Evolutionary conservation across 2,888 invertebrate species (phyloP).

Genomic region (Melinaea menophilus): DNA sequence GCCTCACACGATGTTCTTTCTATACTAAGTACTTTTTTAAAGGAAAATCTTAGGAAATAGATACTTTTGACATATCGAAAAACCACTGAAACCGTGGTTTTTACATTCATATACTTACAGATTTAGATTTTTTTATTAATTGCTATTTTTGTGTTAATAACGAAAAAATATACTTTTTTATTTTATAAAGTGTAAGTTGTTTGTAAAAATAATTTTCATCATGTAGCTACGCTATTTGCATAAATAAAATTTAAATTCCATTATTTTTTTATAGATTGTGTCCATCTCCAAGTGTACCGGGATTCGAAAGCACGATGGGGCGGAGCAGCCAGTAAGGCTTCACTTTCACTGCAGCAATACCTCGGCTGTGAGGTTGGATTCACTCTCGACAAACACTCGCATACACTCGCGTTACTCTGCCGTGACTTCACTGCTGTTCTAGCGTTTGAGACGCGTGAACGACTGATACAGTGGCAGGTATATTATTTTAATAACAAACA

Average conservation of each 20-base stretch:
- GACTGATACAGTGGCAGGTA: constrained; percentile 92
- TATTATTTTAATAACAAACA: no score
- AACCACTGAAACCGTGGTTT: no score
- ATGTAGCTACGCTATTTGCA: background rate
- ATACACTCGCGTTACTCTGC: constrained; percentile 93
- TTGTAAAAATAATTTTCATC: background rate
- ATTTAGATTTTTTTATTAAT: background rate
- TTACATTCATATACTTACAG: no score
- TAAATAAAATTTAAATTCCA: constrained; percentile 10
- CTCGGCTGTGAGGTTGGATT: constrained; percentile 91
- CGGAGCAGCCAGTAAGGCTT: constrained; percentile 83
- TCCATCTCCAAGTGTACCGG: constrained; percentile 91
- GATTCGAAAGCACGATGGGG: constrained; percentile 87
- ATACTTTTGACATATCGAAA: background rate
- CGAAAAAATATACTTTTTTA: background rate
- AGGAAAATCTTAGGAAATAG: no score
- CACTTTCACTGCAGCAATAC: constrained; percentile 90
- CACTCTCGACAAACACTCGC: constrained; percentile 92
- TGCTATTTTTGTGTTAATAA: background rate
- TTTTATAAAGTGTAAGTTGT: background rate
- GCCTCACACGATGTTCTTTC: no score
- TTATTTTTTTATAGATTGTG: constrained; percentile 83
- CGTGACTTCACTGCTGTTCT: constrained; percentile 90
- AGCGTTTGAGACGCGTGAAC: constrained; percentile 91
- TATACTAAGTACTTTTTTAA: no score